Base-by-base conservation (phyloP, 1,140 invertebrate species). In the Cataglyphis hispanica region DNA sequence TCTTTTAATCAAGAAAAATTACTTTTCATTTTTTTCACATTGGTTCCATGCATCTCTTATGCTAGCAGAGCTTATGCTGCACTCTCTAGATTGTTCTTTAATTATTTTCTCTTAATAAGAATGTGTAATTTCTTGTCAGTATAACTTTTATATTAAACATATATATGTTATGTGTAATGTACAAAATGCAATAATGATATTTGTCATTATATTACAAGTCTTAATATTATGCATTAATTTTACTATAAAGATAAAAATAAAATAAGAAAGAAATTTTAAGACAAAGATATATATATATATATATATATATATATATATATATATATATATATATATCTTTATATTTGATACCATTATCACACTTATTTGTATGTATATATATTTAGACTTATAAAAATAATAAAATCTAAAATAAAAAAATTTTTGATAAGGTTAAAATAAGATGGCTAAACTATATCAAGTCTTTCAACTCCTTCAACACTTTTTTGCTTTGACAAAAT, bases 1-100 rank as follows among this genome's bases (percentile, higher is more conserved):
- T 16, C 16, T 53, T 22, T 58, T 22, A 37, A 25, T 72, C 70
- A 80, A 27, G 10, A 1, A 58, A 58, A 72, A 7, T 72, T 81
- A 43, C 25, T 60, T 31, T 10, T 40, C 27, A 11, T 37, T 46
- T 7, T 43, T 43, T 43, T 31, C 10, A 0, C 2, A 25, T 34
- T 50, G 13, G 10, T 67, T 22, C 50, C n/a, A 77, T n/a, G 7
- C 5, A 34, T 11, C 1, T 25, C 22, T 40, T n/a, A n/a, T n/a
- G n/a, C n/a, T n/a, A n/a, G n/a, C n/a, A n/a, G 34, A 19, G 1
- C 50, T 56, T 19, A 25, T 40, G 34, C 19, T 50, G 25, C 37
- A 40, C 40, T 61, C 10, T 50, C 16, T 63, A 31, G 6, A 19
- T 63, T 63, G 61, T 19, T 50, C 22, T 34, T 56, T 5, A 25